These are phyloP conservation scores for Dallia pectoralis DNA, from an alignment of 2,797 vertebrate genomes.

Conservation along the genomic window DNA sequence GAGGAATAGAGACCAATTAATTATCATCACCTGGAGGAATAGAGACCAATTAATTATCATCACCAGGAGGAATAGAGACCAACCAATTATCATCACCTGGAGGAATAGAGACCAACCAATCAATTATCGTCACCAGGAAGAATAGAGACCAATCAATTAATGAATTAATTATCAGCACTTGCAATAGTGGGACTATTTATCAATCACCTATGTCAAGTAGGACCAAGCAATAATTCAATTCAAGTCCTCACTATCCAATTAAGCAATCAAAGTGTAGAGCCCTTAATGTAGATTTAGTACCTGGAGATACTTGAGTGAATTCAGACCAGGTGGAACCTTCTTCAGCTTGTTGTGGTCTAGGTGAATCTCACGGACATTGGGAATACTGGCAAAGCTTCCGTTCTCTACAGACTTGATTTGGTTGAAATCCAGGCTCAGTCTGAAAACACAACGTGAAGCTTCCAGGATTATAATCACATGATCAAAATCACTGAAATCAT, in stretches of 20 bases:
- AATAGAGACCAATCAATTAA: conserved; percentile 16
- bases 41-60: conserved; percentile 59
- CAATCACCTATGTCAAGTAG: neutral
- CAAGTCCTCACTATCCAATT: neutral
- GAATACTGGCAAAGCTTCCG: conserved; percentile 83
- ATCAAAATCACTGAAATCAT: neutral
- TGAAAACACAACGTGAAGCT: conserved; percentile 57
- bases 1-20: conserved; percentile 29
- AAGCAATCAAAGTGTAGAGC: too few species aligned
- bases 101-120: conserved; percentile 26
- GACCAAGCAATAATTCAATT: neutral
- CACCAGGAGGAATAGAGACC: conserved; percentile 71
- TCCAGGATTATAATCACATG: neutral
- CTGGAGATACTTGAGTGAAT: conserved; percentile 88
- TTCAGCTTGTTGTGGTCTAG: conserved; percentile 93
- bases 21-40: conserved; percentile 83
- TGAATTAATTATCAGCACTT: too few species aligned
- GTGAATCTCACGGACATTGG: conserved; percentile 87
- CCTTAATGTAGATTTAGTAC: conserved; percentile 57
- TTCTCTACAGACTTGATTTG: conserved; percentile 94
- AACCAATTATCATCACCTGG: conserved; percentile 86
- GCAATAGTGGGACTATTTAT: neutral
- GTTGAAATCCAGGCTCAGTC: conserved; percentile 90
- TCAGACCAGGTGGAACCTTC: conserved; percentile 86
- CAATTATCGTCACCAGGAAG: conserved; percentile 83